A percentile compares a stretch with the other conserved stretches of the same genome.
Evolutionary conservation across 2,888 invertebrate species (phyloP).

Genomic region (Agrotis puta): DNA sequence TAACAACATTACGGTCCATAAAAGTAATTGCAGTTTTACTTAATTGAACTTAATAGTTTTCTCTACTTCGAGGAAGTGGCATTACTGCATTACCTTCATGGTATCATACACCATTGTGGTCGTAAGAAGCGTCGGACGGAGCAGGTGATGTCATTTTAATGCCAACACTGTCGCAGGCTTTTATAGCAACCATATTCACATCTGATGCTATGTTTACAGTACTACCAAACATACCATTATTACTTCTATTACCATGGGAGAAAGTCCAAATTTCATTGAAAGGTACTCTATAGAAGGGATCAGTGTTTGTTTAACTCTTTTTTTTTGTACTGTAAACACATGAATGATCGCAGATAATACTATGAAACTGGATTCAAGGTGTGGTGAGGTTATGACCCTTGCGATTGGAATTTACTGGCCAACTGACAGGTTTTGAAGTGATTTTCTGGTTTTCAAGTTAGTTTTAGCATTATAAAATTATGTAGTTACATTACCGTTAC

Average conservation of each 20-base stretch:
- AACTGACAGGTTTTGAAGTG: slow-evolving; percentile 22
- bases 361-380: slow-evolving; percentile 48
- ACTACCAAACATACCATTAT: slow-evolving; percentile 20
- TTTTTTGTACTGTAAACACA: slow-evolving; percentile 52
- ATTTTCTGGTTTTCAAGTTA: slow-evolving; percentile 25
- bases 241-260: slow-evolving; percentile 39
- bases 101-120: slow-evolving; percentile 35
- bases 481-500: neutral
- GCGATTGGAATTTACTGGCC: slow-evolving; percentile 37
- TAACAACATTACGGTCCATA: neutral
- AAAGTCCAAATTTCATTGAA: slow-evolving; percentile 40
- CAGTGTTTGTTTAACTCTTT: slow-evolving; percentile 54
- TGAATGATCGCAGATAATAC: slow-evolving; percentile 61
- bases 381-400: slow-evolving; percentile 60
- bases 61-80: too few relatives aligned
- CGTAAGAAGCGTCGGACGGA: slow-evolving; percentile 47
- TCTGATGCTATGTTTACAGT: slow-evolving; percentile 52
- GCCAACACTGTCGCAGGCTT: slow-evolving; percentile 63
- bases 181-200: slow-evolving; percentile 56
- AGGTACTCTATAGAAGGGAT: neutral
- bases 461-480: slow-evolving; percentile 3
- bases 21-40: neutral
- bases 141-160: slow-evolving; percentile 72
- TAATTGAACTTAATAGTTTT: neutral
- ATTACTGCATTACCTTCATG: slow-evolving; percentile 27